Base-by-base conservation (phyloP, 2,797 vertebrate genomes). In the Pseudopleuronectes americanus region DNA sequence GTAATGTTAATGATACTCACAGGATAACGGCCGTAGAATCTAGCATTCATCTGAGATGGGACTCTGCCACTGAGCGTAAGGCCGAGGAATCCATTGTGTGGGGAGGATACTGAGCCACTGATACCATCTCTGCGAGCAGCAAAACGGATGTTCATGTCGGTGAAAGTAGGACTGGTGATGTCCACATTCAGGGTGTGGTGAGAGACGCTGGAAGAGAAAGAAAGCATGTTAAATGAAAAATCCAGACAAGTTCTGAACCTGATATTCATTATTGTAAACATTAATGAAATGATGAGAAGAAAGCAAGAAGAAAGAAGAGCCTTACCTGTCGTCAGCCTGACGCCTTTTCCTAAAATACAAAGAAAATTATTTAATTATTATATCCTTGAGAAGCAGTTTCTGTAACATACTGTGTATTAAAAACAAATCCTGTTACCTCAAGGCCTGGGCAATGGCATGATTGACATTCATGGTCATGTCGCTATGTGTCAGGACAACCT, bases 391-490 rank as follows among this genome's bases (percentile, higher is more conserved):
- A 62, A 38, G 17, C 4, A 53, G 36, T 36, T 38, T 23, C 48
- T 38, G 62, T 28, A 49, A 55, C 0, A 54, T 45, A 19, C 57
- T 57, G 14, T 53, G 47, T 24, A 14, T 14, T 41, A 31, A 73
- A 70, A 28, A 68, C 64, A 2, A 19, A 2, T 63, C 2, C 24
- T 47, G 14, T 80, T 93, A 95, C 94, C 94, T 89, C 47, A 91
- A 17, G 53, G 77, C 66, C 70, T 85, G 80, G 67, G 49, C 82
- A 63, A 91, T 55, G 48, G 85, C 74, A 71, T 95, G 91, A 61
- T 89, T 91, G 79, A 95, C 93, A 55, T 95, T 89, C 76, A 93
- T 83, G 2, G 74, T 96, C 70, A 97, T n/a, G 64, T 96, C 96
- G 69, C 79, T 75, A 66, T 98, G 95, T 33, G 89, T 92, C 79